These are phyloP conservation scores for Amphibalanus amphitrite DNA, from an alignment of 1,140 invertebrate species.

Conservation along the genomic window DNA sequence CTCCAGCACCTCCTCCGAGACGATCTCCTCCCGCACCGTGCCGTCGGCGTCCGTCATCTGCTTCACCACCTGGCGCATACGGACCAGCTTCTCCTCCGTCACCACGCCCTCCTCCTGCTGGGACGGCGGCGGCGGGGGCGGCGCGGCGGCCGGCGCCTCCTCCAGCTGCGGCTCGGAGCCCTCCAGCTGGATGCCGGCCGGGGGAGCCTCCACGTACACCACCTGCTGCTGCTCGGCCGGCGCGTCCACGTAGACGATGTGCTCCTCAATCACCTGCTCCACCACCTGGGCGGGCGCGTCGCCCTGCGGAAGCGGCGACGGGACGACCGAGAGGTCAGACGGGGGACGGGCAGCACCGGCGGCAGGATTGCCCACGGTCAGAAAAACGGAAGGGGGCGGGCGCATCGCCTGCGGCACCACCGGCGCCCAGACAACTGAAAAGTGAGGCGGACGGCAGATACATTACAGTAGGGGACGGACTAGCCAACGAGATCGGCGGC, in stretches of 20 bases:
- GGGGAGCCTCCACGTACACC: not conserved
- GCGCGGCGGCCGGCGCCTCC: not conserved
- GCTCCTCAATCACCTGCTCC: not conserved
- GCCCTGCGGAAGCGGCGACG: too few species aligned
- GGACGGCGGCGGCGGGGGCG: not conserved
- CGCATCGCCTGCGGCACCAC: too few species aligned
- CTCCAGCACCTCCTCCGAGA: constrained; percentile 1
- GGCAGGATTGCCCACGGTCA: too few species aligned
- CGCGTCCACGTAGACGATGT: not conserved
- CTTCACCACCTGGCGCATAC: not conserved
- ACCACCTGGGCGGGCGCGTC: not conserved
- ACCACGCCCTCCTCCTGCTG: not conserved
- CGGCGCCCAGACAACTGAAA: too few species aligned
- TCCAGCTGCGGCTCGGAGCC: not conserved
- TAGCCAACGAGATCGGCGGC: too few species aligned
- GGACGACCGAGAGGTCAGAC: too few species aligned
- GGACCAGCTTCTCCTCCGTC: not conserved
- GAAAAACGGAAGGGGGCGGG: too few species aligned
- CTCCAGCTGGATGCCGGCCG: not conserved
- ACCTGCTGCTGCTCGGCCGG: not conserved
- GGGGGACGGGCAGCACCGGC: too few species aligned
- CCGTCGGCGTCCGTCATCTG: not conserved
- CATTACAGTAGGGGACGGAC: too few species aligned
- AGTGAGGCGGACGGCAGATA: too few species aligned
- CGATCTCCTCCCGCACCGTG: not conserved